These are phyloP conservation scores for Caerostris extrusa DNA, from an alignment of 1,140 invertebrate genomes.

Conservation along the genomic window DNA sequence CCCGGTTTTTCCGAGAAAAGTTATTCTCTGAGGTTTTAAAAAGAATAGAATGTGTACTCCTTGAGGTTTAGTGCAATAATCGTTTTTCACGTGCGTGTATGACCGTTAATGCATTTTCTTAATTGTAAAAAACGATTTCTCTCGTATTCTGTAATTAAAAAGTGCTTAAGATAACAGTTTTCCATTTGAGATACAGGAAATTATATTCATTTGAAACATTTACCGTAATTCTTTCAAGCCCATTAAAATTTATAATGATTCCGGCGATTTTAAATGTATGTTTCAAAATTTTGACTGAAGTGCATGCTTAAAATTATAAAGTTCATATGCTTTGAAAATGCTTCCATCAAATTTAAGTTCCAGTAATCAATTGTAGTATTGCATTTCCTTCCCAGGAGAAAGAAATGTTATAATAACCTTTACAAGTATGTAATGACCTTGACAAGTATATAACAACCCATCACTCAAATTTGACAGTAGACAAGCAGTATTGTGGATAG, in stretches of 20 bases:
- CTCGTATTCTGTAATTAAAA: not conserved
- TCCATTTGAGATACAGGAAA: not conserved
- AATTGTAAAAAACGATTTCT: not conserved
- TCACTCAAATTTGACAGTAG: no score
- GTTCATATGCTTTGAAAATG: no score
- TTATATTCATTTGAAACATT: not conserved
- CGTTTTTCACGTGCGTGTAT: not conserved
- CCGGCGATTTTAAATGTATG: no score
- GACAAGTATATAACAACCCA: no score
- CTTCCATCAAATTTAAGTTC: no score
- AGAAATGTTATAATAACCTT: no score
- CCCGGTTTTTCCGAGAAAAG: not conserved
- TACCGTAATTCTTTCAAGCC: not conserved
- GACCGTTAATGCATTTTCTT: slow-evolving; percentile 18
- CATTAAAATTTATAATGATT: not conserved
- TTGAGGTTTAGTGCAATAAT: slow-evolving; percentile 3
- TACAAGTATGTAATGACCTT: no score
- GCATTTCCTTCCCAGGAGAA: no score
- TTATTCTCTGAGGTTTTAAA: slow-evolving; percentile 27
- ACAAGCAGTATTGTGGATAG: no score
- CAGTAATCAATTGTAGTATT: no score
- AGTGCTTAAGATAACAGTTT: not conserved
- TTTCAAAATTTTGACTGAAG: no score
- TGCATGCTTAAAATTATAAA: no score
- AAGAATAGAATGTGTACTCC: not conserved